phyloP scores from a whole-genome alignment of 2,113 vertebrate species.

The Zeus faber region DNA sequence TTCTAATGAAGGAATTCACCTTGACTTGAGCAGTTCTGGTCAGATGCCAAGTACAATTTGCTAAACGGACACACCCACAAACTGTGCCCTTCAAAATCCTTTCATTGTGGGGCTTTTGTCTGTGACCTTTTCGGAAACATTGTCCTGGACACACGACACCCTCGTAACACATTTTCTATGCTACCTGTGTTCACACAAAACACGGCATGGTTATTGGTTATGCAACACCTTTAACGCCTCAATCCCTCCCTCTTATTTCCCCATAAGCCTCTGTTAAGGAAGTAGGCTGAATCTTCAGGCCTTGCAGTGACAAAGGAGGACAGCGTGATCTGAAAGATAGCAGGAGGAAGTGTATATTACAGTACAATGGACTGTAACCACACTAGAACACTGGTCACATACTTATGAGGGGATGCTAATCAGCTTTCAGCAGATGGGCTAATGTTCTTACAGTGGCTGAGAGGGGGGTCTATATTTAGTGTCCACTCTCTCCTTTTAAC shows the following conservation, averaged over 20 bases:
- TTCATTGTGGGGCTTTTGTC: no score
- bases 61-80: no score
- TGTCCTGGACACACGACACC: no score
- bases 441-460: constrained; percentile 66
- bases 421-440: constrained; percentile 67
- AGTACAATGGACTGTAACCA: constrained; percentile 51
- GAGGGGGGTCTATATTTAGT: constrained; percentile 64
- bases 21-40: no score
- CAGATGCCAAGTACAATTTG: no score
- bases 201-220: no score
- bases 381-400: constrained; percentile 43
- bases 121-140: no score
- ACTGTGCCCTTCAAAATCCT: no score
- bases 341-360: constrained; percentile 46
- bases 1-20: no score
- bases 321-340: constrained; percentile 34
- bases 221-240: constrained; percentile 45
- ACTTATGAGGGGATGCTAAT: constrained; percentile 58
- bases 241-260: constrained; percentile 41
- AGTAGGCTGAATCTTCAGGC: constrained; percentile 43
- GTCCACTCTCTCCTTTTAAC: constrained; percentile 64
- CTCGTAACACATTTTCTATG: no score
- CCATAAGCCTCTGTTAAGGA: constrained; percentile 57
- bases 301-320: constrained; percentile 14
- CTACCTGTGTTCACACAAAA: no score